Conservation (phyloP, 2,797 vertebrate species). For the Sarcophilus harrisii region DNA sequence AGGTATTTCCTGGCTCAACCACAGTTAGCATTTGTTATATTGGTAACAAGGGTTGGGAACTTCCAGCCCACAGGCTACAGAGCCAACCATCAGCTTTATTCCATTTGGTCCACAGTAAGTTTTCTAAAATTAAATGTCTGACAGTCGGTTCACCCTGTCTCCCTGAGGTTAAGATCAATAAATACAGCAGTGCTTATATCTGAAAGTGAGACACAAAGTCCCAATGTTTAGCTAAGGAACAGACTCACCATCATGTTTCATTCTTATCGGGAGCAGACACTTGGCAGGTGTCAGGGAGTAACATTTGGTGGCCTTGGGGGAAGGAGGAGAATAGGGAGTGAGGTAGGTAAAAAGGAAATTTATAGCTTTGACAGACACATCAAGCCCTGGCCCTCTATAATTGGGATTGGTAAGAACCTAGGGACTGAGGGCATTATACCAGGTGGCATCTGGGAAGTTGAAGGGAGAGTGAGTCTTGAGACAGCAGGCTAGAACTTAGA, state of each 20-base stretch:
- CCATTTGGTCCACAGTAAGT: slow-evolving; percentile 41
- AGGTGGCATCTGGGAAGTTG: background rate
- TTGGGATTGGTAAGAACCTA: background rate
- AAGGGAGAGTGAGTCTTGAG: background rate
- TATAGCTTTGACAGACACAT: background rate
- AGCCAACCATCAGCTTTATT: slow-evolving; percentile 53
- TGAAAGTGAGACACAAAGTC: slow-evolving; percentile 41
- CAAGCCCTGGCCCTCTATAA: background rate
- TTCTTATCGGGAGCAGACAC: background rate
- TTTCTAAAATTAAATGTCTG: slow-evolving; percentile 53
- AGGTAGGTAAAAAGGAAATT: background rate
- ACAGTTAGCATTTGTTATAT: background rate
- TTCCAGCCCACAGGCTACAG: background rate
- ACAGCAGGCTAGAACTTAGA: background rate
- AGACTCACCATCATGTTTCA: background rate
- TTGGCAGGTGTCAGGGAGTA: background rate
- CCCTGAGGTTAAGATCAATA: slow-evolving; percentile 26
- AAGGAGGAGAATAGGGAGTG: background rate
- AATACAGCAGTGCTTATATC: slow-evolving; percentile 13
- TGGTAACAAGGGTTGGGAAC: background rate
- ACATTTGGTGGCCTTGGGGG: background rate
- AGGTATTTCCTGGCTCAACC: slow-evolving; percentile 27
- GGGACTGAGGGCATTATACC: background rate
- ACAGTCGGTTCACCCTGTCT: slow-evolving; percentile 39
- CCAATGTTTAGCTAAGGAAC: background rate